phyloP scores from a whole-genome alignment of 2,797 vertebrate genomes.

The Tenualosa thibaudeaui region DNA sequence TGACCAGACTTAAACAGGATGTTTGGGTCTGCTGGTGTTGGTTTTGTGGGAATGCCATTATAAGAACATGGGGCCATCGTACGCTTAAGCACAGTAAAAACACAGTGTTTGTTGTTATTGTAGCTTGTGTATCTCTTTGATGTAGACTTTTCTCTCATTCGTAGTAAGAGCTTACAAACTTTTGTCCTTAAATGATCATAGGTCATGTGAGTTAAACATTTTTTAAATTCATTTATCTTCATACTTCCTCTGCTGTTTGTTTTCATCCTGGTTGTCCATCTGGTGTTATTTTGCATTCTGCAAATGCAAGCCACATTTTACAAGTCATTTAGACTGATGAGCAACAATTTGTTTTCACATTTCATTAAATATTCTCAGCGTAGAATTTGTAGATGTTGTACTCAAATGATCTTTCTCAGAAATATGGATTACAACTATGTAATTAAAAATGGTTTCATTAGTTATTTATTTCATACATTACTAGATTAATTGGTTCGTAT shows the following conservation, averaged over 20 bases:
- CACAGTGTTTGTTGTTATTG: background rate
- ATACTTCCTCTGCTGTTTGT: background rate
- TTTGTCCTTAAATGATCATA: background rate
- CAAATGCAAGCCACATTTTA: background rate
- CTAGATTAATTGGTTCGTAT: background rate
- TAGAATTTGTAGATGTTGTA: background rate
- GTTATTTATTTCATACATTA: background rate
- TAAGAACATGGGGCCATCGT: slow-evolving; percentile 28
- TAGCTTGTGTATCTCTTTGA: background rate
- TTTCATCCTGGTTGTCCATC: background rate
- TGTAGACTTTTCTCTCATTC: background rate
- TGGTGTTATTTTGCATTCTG: background rate
- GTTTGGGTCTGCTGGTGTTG: slow-evolving; percentile 14
- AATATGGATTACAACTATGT: background rate
- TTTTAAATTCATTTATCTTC: background rate
- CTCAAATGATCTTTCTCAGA: background rate
- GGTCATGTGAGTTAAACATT: background rate
- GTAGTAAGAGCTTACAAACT: background rate
- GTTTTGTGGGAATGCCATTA: slow-evolving; percentile 8
- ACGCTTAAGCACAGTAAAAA: slow-evolving; percentile 13
- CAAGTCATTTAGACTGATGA: background rate
- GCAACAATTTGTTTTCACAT: background rate
- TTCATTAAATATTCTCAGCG: background rate
- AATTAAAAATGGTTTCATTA: background rate
- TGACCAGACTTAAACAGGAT: slow-evolving; percentile 22